phyloP scores from a whole-genome alignment of 2,888 invertebrate genomes.

The Calliphora vomitoria region DNA sequence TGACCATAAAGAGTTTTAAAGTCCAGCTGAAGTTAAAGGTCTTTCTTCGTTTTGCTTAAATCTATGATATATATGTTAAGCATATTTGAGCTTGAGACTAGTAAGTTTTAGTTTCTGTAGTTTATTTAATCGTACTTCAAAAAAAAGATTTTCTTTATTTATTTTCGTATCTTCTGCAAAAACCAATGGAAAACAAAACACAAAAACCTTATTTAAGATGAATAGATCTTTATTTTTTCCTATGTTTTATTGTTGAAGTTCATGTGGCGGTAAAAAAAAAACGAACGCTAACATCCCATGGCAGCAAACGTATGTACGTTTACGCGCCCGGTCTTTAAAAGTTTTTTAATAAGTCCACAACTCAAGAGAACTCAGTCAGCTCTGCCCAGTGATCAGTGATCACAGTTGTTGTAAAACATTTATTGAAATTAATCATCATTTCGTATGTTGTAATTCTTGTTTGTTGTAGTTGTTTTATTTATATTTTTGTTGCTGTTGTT shows the following conservation, averaged over 20 bases:
- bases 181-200: neutral
- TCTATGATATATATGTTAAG: constrained; percentile 23
- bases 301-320: neutral
- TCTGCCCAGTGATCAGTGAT: neutral
- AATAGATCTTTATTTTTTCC: constrained; percentile 43
- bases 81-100: neutral
- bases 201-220: constrained; percentile 26
- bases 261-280: constrained; percentile 6
- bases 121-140: constrained; percentile 40
- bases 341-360: neutral
- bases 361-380: neutral
- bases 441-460: constrained; percentile 60
- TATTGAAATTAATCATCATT: constrained; percentile 82
- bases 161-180: constrained; percentile 2
- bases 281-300: neutral
- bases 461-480: too few species aligned
- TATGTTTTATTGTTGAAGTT: neutral
- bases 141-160: neutral
- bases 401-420: constrained; percentile 78
- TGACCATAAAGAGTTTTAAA: constrained; percentile 17
- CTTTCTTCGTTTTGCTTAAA: neutral
- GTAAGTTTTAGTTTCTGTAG: neutral
- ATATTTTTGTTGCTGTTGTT: constrained; percentile 16
- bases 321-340: constrained; percentile 66
- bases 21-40: constrained; percentile 3